Percentiles rank a stretch among this genome's conserved stretches.
Evolutionary conservation across 2,888 invertebrate genomes (phyloP).

Genomic region (Lymantria monacha): DNA sequence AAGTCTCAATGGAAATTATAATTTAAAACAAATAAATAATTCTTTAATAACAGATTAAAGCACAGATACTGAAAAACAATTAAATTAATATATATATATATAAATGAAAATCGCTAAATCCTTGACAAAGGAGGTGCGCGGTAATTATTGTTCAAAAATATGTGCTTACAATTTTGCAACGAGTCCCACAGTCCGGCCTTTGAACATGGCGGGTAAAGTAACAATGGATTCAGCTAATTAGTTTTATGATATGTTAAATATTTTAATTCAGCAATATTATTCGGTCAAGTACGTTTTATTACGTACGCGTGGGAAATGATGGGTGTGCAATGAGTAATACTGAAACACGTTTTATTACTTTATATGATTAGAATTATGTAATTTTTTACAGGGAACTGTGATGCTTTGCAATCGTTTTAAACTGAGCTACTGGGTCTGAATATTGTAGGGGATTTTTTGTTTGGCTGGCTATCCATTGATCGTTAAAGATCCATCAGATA

Average conservation of each 20-base stretch:
- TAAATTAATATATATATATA: slow-evolving; percentile 16
- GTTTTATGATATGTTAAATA: slow-evolving; percentile 25
- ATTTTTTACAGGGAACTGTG: no score
- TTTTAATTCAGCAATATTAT: slow-evolving; percentile 29
- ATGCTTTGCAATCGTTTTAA: no score
- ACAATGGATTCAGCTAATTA: slow-evolving; percentile 31
- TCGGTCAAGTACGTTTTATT: slow-evolving; percentile 33
- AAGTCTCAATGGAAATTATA: no score
- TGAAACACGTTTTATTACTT: background rate
- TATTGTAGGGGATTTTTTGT: no score
- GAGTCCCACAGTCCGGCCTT: slow-evolving; percentile 28
- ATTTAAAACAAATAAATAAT: no score
- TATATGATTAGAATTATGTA: background rate
- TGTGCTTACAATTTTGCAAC: slow-evolving; percentile 10
- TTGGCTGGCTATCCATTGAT: no score
- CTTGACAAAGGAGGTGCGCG: slow-evolving; percentile 18
- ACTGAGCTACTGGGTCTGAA: no score
- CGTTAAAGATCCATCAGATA: no score
- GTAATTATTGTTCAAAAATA: slow-evolving; percentile 9
- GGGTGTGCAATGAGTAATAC: background rate
- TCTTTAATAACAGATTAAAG: background rate
- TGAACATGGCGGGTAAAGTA: background rate
- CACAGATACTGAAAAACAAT: slow-evolving; percentile 1
- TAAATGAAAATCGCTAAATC: slow-evolving; percentile 6
- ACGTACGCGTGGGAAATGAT: slow-evolving; percentile 12